These are phyloP conservation scores for Eristalis arbustorum DNA, from an alignment of 2,888 invertebrate species.

Conservation along the genomic window DNA sequence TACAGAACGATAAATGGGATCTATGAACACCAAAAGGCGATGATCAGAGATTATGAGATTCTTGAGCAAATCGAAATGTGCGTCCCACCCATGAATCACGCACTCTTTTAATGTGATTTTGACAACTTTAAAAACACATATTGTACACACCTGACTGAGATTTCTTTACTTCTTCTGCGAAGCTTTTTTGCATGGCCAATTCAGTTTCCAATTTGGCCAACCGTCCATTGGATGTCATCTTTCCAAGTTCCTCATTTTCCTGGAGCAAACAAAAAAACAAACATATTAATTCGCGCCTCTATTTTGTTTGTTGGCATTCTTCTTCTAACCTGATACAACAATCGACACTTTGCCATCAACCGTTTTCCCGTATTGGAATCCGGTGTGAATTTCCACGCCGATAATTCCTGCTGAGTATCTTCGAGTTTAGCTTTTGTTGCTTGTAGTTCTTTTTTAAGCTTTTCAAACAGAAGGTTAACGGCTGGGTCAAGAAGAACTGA, in stretches of 20 bases:
- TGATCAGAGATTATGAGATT: no score
- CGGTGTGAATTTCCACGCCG: conserved; percentile 99
- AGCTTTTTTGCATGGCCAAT: conserved; percentile 95
- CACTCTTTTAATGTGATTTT: no score
- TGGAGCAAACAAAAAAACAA: conserved; percentile 59
- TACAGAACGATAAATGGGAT: no score
- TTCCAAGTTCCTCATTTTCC: conserved; percentile 98
- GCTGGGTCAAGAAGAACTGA: conserved; percentile 96
- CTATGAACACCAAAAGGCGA: no score
- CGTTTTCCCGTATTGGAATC: conserved; percentile 99
- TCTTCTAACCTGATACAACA: conserved; percentile 87
- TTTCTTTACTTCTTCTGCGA: conserved; percentile 97
- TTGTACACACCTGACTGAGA: conserved; percentile 92
- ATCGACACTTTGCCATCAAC: conserved; percentile 97
- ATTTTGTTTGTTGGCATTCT: not conserved
- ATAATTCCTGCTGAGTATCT: conserved; percentile 98
- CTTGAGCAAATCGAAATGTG: no score
- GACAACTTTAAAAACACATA: no score
- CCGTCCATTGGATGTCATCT: conserved; percentile 96
- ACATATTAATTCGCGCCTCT: not conserved
- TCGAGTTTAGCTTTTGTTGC: conserved; percentile 94
- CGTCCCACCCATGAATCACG: no score
- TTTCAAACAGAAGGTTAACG: conserved; percentile 95
- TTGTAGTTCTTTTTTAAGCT: conserved; percentile 93
- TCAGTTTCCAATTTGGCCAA: conserved; percentile 98